These are phyloP conservation scores for Lycaon pictus DNA, from an alignment of 2,113 vertebrate species.

Conservation along the genomic window DNA sequence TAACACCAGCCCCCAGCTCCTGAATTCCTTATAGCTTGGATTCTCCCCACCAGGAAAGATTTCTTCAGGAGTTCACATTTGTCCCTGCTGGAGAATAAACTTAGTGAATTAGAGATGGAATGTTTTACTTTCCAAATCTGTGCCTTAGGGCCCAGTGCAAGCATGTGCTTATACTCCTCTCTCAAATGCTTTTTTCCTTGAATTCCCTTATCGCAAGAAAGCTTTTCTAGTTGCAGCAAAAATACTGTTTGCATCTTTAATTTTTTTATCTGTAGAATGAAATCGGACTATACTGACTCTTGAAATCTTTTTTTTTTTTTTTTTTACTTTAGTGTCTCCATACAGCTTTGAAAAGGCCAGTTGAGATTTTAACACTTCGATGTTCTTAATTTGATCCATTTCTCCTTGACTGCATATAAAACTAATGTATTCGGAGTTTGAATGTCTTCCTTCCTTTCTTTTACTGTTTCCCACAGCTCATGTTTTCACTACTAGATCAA, in stretches of 20 bases:
- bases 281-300: conserved; percentile 1
- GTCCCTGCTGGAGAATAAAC: neutral
- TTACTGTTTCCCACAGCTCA: conserved; percentile 32
- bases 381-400: conserved; percentile 50
- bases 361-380: conserved; percentile 56
- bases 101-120: neutral
- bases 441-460: conserved; percentile 48
- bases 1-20: neutral
- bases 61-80: neutral
- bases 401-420: conserved; percentile 49
- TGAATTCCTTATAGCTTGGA: neutral
- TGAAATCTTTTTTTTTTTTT: neutral
- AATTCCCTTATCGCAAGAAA: conserved; percentile 35
- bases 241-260: neutral
- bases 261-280: conserved; percentile 35
- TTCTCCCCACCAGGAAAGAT: neutral
- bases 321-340: conserved; percentile 19
- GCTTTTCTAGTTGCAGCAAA: neutral
- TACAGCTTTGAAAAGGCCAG: conserved; percentile 58
- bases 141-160: neutral
- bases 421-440: conserved; percentile 43
- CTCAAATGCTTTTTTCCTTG: neutral
- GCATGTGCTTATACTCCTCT: neutral
- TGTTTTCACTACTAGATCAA: conserved; percentile 47
- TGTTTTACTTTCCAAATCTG: neutral